Conservation (phyloP, 2,888 invertebrate species). For the Beris morrisii region DNA sequence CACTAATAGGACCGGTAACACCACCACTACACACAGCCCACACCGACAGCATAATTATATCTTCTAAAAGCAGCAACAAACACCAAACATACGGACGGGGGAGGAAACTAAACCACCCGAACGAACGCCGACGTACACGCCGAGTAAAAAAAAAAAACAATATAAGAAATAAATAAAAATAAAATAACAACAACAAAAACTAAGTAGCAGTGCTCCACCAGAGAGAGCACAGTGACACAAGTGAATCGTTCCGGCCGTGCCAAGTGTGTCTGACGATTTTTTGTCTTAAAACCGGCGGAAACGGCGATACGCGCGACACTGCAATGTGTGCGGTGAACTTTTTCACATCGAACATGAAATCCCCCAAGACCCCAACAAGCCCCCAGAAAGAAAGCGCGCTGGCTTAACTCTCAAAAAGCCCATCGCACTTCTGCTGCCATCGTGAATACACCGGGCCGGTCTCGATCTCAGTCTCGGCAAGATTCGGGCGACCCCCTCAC, state of each 20-base stretch:
- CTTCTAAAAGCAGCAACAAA: slow-evolving; percentile 8
- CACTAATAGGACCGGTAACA: slow-evolving; percentile 32
- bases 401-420: slow-evolving; percentile 4
- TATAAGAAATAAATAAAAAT: no score
- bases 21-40: slow-evolving; percentile 23
- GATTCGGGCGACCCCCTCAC: no score
- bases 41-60: slow-evolving; percentile 13
- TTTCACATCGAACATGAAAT: slow-evolving; percentile 30
- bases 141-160: no score
- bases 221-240: slow-evolving; percentile 21
- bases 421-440: background rate
- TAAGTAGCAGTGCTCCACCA: background rate
- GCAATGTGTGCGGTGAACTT: slow-evolving; percentile 3
- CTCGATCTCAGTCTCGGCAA: no score
- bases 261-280: slow-evolving; percentile 34
- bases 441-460: background rate
- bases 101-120: no score
- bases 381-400: slow-evolving; percentile 16
- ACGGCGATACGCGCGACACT: slow-evolving; percentile 23
- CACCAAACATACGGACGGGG: no score
- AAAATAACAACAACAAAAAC: slow-evolving; percentile 6
- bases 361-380: slow-evolving; percentile 26
- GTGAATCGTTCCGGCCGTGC: slow-evolving; percentile 33
- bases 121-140: no score
- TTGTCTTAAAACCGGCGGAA: slow-evolving; percentile 25